Base-by-base conservation (phyloP, 2,888 invertebrate genomes). In the Teinopalpus imperialis region DNA sequence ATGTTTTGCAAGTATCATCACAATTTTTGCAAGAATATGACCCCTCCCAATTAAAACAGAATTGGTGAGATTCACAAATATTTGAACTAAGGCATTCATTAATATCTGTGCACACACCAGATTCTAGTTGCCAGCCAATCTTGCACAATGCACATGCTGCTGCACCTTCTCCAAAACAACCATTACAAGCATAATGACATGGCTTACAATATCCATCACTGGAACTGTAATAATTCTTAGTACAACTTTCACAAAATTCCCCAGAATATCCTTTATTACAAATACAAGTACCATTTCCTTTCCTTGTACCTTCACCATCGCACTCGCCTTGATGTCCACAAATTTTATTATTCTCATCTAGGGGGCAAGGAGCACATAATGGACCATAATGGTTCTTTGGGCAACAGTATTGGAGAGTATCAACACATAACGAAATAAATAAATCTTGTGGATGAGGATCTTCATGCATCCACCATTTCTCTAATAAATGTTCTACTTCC, bases 401-500 rank as follows among this genome's bases (percentile, higher is more conserved):
- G 66, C 98, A 99, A 76, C 98, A 99, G 6, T 92, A 91, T 72
- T 94, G 85, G 9, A 95, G 70, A 46, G 90, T 90, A 10, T 94
- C 91, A 47, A 97, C 93, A 74, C 98, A 98, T 10, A 98, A 81
- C 91, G 93, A 97, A 48, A 69, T 66, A 50, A 74, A 69, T 12
- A 88, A 62, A 57, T 87, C 77, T 37, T 63, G 51, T 41, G 74
- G 56, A 49, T 59, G 59, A 51, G 90, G 90, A 51, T 80, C 69
- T 53, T 93, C 90, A 44, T 93, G 90, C 52, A 93, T 93, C 94
- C 97, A 98, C 97, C 97, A 98, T 14, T 94, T 92, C 77, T 98
- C 98, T 37, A 98, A 75, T 3, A 91, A 71, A 57, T 91, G 90
- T 73, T 98, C 98, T 53, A 94, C 90, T 58, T 95, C 93, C 74